phyloP scores from a whole-genome alignment of 2,113 vertebrate species.

The Nipponia nippon region DNA sequence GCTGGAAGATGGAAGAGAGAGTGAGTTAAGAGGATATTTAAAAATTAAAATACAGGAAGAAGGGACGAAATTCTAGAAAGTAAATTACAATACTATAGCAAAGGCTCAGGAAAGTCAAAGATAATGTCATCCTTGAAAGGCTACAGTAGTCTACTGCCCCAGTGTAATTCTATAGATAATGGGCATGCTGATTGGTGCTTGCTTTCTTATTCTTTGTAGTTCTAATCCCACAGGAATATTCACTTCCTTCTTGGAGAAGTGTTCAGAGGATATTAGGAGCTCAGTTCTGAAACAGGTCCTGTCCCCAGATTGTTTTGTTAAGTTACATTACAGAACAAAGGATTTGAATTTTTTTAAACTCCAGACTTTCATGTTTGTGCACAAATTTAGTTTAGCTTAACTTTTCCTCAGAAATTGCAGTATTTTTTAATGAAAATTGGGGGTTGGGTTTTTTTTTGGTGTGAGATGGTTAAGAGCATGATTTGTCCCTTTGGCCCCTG shows the following conservation, averaged over 20 bases:
- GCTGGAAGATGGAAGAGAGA: neutral
- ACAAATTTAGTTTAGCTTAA: neutral
- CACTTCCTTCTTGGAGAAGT: neutral
- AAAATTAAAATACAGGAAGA: neutral
- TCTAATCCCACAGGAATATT: neutral
- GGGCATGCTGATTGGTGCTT: neutral
- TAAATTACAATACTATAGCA: neutral
- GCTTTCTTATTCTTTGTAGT: neutral
- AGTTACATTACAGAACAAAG: neutral
- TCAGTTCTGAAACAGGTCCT: neutral
- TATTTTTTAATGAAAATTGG: neutral
- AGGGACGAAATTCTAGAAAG: neutral
- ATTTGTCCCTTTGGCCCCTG: neutral
- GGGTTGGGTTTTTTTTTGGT: accelerated
- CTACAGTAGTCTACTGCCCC: neutral
- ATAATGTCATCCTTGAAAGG: neutral
- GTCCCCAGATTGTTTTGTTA: neutral
- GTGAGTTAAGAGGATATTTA: neutral
- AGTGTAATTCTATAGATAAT: neutral
- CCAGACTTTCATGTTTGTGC: neutral
- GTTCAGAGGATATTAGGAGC: neutral
- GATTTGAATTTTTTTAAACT: neutral
- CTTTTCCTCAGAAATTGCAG: neutral
- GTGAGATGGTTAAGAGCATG: neutral
- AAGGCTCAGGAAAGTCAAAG: neutral